Base-by-base conservation (phyloP, 2,797 vertebrate genomes). In the Pogoniulus pusillus region DNA sequence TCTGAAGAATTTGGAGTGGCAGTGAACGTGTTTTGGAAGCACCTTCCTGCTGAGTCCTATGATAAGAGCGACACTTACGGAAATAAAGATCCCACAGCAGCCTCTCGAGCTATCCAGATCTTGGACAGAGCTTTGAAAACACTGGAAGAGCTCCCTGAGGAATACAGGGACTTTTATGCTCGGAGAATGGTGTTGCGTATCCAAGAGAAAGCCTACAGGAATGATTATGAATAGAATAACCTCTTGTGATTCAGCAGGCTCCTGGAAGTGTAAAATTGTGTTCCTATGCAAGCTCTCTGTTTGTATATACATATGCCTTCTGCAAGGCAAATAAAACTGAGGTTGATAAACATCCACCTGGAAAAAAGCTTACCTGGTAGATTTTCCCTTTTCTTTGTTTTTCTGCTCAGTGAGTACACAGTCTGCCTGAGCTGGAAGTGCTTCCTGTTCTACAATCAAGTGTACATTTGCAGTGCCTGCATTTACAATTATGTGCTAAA, bases 1-100 rank as follows among this genome's bases (percentile, higher is more conserved):
- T 98, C 98, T 65, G 98, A 99, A 94, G 97, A 98, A 92, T 99
- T 99, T 92, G 99, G 98, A 57, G 98, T 99, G 35, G 99, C 98
- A 19, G 96, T 99, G 24, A 99, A 99, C 35, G 97, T 99, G 75
- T 99, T 99, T 94, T 99, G 99, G 99, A 98, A 98, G 69, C 98
- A 99, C 72, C 98, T 99, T 74, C 97, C 98, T 12, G 92, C 96
- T 3, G 97, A 98, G 76, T 98, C 96, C 93, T 99, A 99, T 18
- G 98, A 99, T 96, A 98, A 97, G 90, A 99, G 98, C 86, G 99
- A 99, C 89, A 98, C 98, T 1, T 99, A 99, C 0, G 99, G 99
- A 57, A 99, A 99, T 95, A 99, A 99, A 97, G 99, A 99, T 96
- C 98, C 98, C 1, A 93, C 91, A n/a, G 98, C 98, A 74, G 99